These are phyloP conservation scores for Lithobates pipiens DNA, from an alignment of 2,797 vertebrate genomes.

Conservation along the genomic window DNA sequence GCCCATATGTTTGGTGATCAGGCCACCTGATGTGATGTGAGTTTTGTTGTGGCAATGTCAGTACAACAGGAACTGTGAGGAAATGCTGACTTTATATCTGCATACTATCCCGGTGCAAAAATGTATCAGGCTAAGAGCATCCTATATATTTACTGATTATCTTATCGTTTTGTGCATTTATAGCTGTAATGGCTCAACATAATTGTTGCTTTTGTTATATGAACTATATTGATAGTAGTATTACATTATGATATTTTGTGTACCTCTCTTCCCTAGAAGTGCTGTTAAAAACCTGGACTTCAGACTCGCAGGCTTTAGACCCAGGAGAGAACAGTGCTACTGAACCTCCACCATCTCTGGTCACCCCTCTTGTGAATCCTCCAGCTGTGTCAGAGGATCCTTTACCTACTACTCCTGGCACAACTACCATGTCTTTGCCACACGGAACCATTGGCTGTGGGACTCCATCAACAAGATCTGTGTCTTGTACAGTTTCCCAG, in stretches of 20 bases:
- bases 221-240: no score
- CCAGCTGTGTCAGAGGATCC: conserved; percentile 77
- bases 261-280: conserved; percentile 75
- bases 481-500: conserved; percentile 77
- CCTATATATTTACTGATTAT: no score
- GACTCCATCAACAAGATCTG: conserved; percentile 73
- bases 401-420: conserved; percentile 74
- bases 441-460: conserved; percentile 75
- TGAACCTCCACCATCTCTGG: conserved; percentile 77
- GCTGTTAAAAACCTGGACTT: conserved; percentile 82
- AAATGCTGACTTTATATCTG: no score
- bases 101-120: no score
- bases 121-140: not conserved
- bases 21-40: no score
- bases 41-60: not conserved
- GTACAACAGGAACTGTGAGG: not conserved
- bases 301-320: conserved; percentile 75
- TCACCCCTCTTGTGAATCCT: conserved; percentile 83
- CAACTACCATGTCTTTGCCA: conserved; percentile 70
- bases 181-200: not conserved
- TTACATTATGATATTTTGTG: not conserved
- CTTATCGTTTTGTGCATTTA: not conserved
- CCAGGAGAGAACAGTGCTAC: conserved; percentile 70
- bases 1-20: no score
- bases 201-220: not conserved